Base-by-base conservation (phyloP, 2,797 vertebrate species). In the Phoxinus dragarum region DNA sequence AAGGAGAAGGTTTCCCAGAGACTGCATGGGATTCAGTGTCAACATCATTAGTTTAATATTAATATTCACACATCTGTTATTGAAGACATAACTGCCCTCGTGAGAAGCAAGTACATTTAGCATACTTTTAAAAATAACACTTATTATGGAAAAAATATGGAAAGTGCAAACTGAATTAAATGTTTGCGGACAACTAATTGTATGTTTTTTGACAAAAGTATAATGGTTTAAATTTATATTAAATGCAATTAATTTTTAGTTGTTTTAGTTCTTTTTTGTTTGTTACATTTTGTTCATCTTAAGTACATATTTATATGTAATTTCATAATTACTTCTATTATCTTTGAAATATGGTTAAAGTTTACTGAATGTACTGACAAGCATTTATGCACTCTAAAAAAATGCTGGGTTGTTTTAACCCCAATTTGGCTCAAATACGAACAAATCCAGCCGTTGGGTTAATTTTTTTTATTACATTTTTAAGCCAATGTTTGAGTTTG, bases 1-100 rank as follows among this genome's bases (percentile, higher is more conserved):
- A 38, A 27, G n/a, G 9, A 79, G 59, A 27, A 66, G n/a, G 47
- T 79, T 44, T 79, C 54, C 40, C 54, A 44, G 76, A 79, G 59
- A 66, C n/a, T 44, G 27, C 61, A 34, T 66, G 17, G 8, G 59
- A 21, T 79, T 42, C 14, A 21, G 8, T 6, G 56, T 27, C 23
- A 16, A 9, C 52, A 40, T 10, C 19, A 23, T 38, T 38, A 38
- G 11, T 21, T 76, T 23, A 54, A 21, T 56, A 3, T 12, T 76
- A 23, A 54, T 31, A 36, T 21, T 75, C 72, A 34, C 31, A 54
- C 3, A 12, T 49, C 27, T 75, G 47, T 52, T 34, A 74, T 52
- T 52, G 21, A 52, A 54, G 17, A 54, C 73, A 36, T 36, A 47
- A 47, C 44, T 47, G 44, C 44, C 12, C 12, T 5, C 44, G 44